Conservation (phyloP, 2,797 vertebrate species). For the Danio albolineatus region DNA sequence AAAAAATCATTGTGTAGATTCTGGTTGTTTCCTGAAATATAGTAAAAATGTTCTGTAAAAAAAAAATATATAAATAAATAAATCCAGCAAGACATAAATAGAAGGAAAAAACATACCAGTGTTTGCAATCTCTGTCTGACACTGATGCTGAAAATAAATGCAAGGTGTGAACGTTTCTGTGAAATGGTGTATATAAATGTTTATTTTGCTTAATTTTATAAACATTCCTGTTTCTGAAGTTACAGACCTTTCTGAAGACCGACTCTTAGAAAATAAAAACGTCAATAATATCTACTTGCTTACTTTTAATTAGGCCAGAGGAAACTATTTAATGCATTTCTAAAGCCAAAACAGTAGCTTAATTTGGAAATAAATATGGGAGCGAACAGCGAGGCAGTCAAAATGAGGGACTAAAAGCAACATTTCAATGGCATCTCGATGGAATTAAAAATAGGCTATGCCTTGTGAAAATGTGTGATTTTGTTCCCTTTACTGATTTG, state of each 20-base stretch:
- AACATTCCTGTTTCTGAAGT: too few species aligned
- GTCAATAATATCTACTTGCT: conserved; percentile 9
- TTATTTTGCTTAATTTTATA: too few species aligned
- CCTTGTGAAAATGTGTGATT: background rate
- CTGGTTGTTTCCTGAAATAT: too few species aligned
- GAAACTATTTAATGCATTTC: conserved; percentile 14
- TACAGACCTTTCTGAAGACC: too few species aligned
- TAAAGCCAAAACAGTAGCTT: background rate
- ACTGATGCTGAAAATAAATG: background rate
- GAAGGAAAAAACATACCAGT: background rate
- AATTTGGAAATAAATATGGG: background rate
- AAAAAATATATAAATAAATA: too few species aligned
- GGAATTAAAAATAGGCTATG: conserved; percentile 8
- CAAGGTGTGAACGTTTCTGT: background rate
- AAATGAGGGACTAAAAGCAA: background rate
- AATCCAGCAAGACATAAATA: too few species aligned
- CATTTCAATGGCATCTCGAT: background rate
- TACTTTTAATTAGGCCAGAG: conserved; percentile 7
- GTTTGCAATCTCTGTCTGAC: background rate
- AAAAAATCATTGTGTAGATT: too few species aligned
- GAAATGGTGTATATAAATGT: background rate
- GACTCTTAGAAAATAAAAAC: too few species aligned
- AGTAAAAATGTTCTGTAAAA: too few species aligned
- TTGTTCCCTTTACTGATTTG: background rate
- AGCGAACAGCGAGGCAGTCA: background rate